Evolutionary conservation across 37 sponge, comb jelly and placozoan species (phyloP).

Genomic region (Halichondria panicea): DNA sequence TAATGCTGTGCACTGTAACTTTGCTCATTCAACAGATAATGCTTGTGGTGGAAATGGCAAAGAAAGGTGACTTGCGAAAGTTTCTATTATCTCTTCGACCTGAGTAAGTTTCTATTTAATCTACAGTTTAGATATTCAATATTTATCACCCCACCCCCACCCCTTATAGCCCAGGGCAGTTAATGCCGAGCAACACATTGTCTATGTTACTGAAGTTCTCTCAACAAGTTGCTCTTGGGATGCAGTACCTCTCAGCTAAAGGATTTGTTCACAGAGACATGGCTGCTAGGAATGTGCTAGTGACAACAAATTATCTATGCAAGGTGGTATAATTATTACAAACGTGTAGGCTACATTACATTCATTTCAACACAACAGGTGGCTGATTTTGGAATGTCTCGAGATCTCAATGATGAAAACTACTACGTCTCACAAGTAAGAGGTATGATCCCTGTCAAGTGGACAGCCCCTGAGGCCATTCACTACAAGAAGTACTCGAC

Average conservation of each 20-base stretch:
- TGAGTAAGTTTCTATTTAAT: constrained; percentile 9
- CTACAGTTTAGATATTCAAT: not conserved
- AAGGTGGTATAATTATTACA: constrained; percentile 5
- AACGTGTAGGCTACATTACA: not conserved
- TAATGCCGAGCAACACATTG: not conserved
- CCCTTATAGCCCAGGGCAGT: not conserved
- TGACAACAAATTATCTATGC: constrained; percentile 25
- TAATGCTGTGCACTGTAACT: no score
- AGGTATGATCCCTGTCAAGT: constrained; percentile 69
- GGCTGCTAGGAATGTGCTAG: constrained; percentile 32
- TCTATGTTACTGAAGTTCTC: constrained; percentile 16
- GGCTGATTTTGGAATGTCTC: constrained; percentile 76
- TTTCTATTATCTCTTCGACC: not conserved
- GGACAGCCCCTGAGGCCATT: constrained; percentile 79
- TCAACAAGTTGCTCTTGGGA: constrained; percentile 29
- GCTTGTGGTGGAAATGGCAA: constrained; percentile 15
- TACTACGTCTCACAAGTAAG: constrained; percentile 51
- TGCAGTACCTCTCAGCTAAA: constrained; percentile 33
- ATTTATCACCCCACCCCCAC: not conserved
- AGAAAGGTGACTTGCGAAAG: constrained; percentile 15
- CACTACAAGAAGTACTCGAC: constrained; percentile 42
- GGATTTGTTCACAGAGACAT: constrained; percentile 33
- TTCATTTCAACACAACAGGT: constrained; percentile 23
- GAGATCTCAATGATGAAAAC: constrained; percentile 32
- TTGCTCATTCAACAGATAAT: constrained; percentile 10